Evolutionary conservation across 2,113 vertebrate genomes (phyloP).

Genomic region (Phalacrocorax brasilianus): DNA sequence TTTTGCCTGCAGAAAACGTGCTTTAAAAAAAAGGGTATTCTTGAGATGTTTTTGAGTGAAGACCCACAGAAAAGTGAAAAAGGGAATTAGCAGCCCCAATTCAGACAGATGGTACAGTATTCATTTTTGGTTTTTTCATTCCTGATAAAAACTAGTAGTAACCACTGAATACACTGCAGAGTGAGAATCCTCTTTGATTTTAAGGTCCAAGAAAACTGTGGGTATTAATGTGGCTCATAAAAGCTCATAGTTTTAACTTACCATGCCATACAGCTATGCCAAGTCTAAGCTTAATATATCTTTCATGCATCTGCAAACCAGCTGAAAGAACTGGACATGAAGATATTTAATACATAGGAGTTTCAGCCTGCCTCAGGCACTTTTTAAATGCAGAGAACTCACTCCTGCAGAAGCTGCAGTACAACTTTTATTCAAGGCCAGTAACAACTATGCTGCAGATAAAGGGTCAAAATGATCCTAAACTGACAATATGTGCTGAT

Average conservation of each 20-base stretch:
- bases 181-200: background rate
- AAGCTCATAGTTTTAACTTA: background rate
- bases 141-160: background rate
- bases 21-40: background rate
- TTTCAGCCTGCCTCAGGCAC: background rate
- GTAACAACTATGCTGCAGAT: background rate
- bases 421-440: background rate
- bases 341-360: background rate
- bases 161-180: background rate
- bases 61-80: background rate
- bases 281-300: background rate
- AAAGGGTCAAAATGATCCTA: background rate
- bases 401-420: background rate
- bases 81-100: background rate
- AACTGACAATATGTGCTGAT: background rate
- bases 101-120: background rate
- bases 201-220: background rate
- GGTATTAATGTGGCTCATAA: background rate
- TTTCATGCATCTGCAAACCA: background rate
- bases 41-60: background rate
- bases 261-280: background rate
- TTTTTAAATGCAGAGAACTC: background rate
- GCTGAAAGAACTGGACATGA: background rate
- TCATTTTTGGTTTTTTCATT: background rate
- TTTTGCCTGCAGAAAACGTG: background rate